Base-by-base conservation (phyloP, 2,113 vertebrate genomes). In the Eubucco bourcierii region DNA sequence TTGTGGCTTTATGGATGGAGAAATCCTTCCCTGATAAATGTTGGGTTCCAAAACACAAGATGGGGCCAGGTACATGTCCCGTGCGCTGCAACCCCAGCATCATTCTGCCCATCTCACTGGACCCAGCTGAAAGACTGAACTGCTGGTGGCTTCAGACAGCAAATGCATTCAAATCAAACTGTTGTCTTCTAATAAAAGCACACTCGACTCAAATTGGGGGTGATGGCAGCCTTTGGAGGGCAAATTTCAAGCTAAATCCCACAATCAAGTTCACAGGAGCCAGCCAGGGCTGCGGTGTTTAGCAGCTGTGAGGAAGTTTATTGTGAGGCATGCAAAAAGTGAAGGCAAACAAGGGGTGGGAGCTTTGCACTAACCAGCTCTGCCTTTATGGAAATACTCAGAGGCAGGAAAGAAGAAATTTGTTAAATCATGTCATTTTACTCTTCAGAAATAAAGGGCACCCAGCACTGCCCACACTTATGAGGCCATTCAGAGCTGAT, bases 191-290 rank as follows among this genome's bases (percentile, higher is more conserved):
- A 10, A 50, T 8, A 7, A 72, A 68, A 64, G 28, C 4, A 1
- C 15, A 15, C 1, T 33, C 3, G 0, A 9, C 63, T 55, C 37
- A 15, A 33, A 28, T 0, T 2, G 18, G 1, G 6, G 15, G 10
- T 10, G 2, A 14, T 15, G 41, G 12, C 71, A 10, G 28, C 1
- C 15, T 20, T 60, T 10, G 13, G 59, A 47, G 56, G 44, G 37
- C 2, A 33, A 16, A 61, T 1, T 7, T 52, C 50, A 13, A 13
- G 41, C 10, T 20, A 9, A 47, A 3, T 33, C 67, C 74, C 47
- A 9, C 14, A 41, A 3, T 2, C 46, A 6, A 37, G 39, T 19
- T 50, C 16, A 2, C 58, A 12, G 55, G 27, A 29, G 9, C 33
- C 68, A 15, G 1, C 2, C 53, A 16, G 11, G 2, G 2, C 39